Evolutionary conservation across 2,113 vertebrate species (phyloP).

Genomic region (Grus americana): DNA sequence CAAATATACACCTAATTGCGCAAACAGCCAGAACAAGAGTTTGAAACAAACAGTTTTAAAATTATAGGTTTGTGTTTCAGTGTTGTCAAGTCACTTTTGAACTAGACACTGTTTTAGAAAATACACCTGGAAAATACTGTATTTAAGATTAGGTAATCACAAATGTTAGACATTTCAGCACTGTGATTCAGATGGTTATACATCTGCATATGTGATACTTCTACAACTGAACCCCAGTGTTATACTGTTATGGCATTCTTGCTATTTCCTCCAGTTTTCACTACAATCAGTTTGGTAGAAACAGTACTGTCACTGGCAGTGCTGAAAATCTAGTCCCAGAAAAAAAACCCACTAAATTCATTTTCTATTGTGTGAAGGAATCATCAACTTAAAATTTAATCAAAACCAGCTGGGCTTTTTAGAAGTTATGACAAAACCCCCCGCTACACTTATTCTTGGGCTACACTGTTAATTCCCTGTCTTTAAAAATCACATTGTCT

Average conservation of each 20-base stretch:
- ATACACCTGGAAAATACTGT: not conserved
- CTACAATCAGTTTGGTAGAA: not conserved
- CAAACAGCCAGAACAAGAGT: not conserved
- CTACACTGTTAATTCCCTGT: not conserved
- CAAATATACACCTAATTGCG: not conserved
- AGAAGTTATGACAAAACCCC: not conserved
- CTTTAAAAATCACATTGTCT: not conserved
- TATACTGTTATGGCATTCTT: not conserved
- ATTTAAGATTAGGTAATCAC: not conserved
- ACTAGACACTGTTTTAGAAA: not conserved
- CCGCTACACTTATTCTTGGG: not conserved
- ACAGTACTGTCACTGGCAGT: not conserved
- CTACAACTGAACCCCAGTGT: not conserved
- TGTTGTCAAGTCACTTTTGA: not conserved
- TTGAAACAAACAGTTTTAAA: not conserved
- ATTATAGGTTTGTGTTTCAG: not conserved
- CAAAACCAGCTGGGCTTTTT: not conserved
- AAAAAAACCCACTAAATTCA: not conserved
- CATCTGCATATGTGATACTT: not conserved
- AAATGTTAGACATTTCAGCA: not conserved
- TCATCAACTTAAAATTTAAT: not conserved
- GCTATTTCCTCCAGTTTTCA: not conserved
- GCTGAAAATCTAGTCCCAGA: not conserved
- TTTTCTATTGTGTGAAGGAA: not conserved
- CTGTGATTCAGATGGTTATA: not conserved